Percentiles rank a stretch among this genome's conserved stretches.
phyloP scores from a whole-genome alignment of 2,797 vertebrate genomes.

The Erethizon dorsatum region DNA sequence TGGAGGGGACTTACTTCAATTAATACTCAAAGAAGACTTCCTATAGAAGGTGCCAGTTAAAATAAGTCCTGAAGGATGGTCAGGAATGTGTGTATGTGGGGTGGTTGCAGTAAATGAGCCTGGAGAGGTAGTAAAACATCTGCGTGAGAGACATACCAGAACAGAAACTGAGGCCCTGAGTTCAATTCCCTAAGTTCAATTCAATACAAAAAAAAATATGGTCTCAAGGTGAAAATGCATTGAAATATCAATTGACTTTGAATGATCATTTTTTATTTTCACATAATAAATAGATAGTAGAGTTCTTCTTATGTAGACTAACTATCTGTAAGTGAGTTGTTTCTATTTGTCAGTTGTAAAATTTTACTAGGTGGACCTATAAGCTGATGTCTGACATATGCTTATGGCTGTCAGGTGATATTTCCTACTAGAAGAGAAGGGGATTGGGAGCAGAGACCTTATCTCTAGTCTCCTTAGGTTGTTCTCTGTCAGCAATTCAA shows the following conservation, averaged over 20 bases:
- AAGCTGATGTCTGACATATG: background rate
- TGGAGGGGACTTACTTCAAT: background rate
- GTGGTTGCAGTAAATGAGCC: background rate
- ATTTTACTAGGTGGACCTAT: background rate
- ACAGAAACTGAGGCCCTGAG: background rate
- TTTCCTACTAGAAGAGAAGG: background rate
- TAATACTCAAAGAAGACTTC: background rate
- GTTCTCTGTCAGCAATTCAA: background rate
- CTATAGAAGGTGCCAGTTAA: background rate
- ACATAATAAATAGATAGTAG: constrained; percentile 41
- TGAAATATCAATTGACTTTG: constrained; percentile 34
- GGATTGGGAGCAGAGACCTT: background rate
- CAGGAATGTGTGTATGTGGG: background rate
- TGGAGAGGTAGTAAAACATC: background rate
- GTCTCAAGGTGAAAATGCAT: background rate
- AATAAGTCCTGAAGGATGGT: background rate
- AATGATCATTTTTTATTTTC: constrained; percentile 21
- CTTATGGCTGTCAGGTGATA: background rate
- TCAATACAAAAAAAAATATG: no score
- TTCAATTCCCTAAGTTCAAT: no score
- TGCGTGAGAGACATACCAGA: background rate
- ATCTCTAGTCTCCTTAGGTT: background rate
- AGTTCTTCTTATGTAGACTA: background rate
- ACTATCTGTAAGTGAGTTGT: background rate
- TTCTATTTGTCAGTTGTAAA: background rate